Base-by-base conservation (phyloP, 2,113 vertebrate species). In the Thalassoma bifasciatum region DNA sequence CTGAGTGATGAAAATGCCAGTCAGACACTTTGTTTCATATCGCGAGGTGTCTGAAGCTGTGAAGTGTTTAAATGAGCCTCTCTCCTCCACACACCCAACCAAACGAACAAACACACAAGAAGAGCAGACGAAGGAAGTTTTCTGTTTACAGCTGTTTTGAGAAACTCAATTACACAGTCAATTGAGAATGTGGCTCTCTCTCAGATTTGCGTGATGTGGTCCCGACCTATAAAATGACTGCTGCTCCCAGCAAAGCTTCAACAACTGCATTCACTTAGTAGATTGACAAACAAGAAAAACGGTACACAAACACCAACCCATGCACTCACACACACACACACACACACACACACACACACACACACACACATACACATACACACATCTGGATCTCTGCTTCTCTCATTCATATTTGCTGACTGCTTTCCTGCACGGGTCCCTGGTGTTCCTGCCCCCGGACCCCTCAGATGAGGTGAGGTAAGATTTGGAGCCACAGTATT, bases 131-230 rank as follows among this genome's bases (percentile, higher is more conserved):
- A 66, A 72, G 69, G 64, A 69, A 69, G 60, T 38, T 14, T 77
- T 72, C 59, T 84, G 73, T 85, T 85, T 85, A 80, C 83, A 83
- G 67, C 74, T 59, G 74, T 75, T n/a, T 64, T 34, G 64, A 81
- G 60, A 90, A 87, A 91, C 82, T 90, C 81, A 91, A 88, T 92
- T 92, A 91, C 83, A 88, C 86, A 84, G 79, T 49, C 83, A 87
- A 83, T 87, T 88, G 86, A 84, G 76, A 83, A 85, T 69, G 68
- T 70, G 77, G 62, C 67, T 21, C 64, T 40, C 73, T 72, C 72
- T 84, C 54, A 69, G 77, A 87, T 88, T 79, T 83, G 79, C 34
- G 23, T 59, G 80, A 85, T 73, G 56, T 64, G 74, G 64, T 84
- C 51, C 76, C 85, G 75, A 84, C 81, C 76, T 76, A 70, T 7